Evolutionary conservation across 23 tunicate species (phyloP).

Genomic region (Clavelina lepadiformis): DNA sequence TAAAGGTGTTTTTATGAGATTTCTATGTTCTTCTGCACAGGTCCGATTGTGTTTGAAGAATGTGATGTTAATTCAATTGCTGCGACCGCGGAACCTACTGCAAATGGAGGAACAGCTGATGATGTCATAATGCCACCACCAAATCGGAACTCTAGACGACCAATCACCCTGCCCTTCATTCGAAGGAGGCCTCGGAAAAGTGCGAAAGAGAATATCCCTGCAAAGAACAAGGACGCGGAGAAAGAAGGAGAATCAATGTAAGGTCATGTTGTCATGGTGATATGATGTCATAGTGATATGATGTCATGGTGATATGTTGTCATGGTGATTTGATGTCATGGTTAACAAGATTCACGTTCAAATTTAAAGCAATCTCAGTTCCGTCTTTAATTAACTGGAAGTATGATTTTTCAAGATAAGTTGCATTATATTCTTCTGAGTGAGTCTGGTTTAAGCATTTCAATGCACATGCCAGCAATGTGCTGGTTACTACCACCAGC

Average conservation of each 20-base stretch:
- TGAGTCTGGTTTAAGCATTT: too few relatives aligned
- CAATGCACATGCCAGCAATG: too few relatives aligned
- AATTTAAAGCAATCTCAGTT: too few relatives aligned
- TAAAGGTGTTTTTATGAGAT: too few relatives aligned
- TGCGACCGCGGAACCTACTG: conserved; percentile 10
- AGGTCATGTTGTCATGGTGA: conserved; percentile 3
- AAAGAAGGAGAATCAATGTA: conserved; percentile 62
- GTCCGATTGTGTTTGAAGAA: conserved; percentile 58
- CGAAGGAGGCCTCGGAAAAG: conserved; percentile 37
- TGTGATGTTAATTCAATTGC: conserved; percentile 33
- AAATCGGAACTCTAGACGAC: conserved; percentile 1
- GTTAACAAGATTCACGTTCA: too few relatives aligned
- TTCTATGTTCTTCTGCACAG: conserved; percentile 13
- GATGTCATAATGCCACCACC: conserved; percentile 2
- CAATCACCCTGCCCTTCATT: conserved; percentile 34
- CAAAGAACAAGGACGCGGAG: conserved; percentile 40
- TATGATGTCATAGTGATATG: too few relatives aligned
- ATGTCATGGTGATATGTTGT: too few relatives aligned
- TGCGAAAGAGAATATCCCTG: conserved; percentile 16
- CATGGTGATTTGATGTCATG: too few relatives aligned
- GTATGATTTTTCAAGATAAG: too few relatives aligned
- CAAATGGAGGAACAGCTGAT: conserved; percentile 1
- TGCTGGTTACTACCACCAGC: too few relatives aligned
- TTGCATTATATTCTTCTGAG: too few relatives aligned
- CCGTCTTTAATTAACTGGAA: too few relatives aligned